A percentile compares a stretch with the other conserved stretches of the same genome.
phyloP scores from a whole-genome alignment of 1,140 invertebrate species.

The Zaprionus camerounensis region DNA sequence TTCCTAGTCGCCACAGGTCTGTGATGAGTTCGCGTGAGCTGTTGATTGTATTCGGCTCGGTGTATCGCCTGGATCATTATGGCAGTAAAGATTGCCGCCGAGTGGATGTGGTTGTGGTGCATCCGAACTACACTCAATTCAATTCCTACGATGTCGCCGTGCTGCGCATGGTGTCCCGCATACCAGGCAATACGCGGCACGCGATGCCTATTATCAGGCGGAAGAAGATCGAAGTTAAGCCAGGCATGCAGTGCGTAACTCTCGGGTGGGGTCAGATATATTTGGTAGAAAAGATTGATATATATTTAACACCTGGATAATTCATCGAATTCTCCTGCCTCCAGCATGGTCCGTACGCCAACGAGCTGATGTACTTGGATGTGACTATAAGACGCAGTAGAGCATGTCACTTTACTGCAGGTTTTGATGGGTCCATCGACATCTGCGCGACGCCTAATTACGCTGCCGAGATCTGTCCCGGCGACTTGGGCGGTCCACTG shows the following conservation, averaged over 20 bases:
- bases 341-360: conserved; percentile 60
- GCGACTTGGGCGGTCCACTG: conserved; percentile 62
- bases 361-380: conserved; percentile 52
- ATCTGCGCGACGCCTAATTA: conserved; percentile 32
- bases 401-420: no score
- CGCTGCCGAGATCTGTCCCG: conserved; percentile 37
- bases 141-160: conserved; percentile 50
- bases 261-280: conserved; percentile 67
- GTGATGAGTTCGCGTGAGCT: conserved; percentile 50
- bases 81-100: not conserved
- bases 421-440: not conserved
- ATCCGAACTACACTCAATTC: conserved; percentile 50
- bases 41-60: conserved; percentile 39
- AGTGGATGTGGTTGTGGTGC: conserved; percentile 42
- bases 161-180: conserved; percentile 14
- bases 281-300: conserved; percentile 21
- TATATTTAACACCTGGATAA: not conserved
- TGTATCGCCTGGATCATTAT: not conserved
- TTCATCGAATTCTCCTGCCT: not conserved
- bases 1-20: conserved; percentile 45
- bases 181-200: conserved; percentile 28
- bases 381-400: not conserved
- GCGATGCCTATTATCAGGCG: conserved; percentile 33
- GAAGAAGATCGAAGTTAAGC: fast-evolving
- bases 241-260: conserved; percentile 26